These are phyloP conservation scores for Colinus virginianus DNA, from an alignment of 2,113 vertebrate genomes.

Conservation along the genomic window DNA sequence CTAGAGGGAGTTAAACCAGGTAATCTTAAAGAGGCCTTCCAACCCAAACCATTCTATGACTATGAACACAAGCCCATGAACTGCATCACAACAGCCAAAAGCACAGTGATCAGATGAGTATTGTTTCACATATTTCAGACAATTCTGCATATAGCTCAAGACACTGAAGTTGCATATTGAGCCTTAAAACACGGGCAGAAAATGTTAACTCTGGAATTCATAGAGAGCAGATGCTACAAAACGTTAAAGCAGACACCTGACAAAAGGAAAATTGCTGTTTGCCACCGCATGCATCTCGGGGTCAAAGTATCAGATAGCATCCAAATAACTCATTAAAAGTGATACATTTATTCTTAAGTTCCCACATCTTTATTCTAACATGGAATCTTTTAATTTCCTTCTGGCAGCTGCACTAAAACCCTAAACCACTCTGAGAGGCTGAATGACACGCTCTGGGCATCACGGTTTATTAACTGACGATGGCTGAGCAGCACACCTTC, in stretches of 20 bases:
- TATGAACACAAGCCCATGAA: not conserved
- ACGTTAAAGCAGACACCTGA: not conserved
- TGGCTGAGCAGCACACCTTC: not conserved
- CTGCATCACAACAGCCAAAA: not conserved
- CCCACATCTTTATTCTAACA: conserved; percentile 4
- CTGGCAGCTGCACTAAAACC: conserved; percentile 21
- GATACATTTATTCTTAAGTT: not conserved
- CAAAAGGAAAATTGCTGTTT: not conserved
- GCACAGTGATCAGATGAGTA: not conserved
- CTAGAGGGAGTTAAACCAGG: too few species aligned
- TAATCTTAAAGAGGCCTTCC: too few species aligned
- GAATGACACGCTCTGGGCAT: not conserved
- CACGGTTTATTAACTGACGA: not conserved
- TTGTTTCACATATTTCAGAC: not conserved
- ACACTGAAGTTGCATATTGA: not conserved
- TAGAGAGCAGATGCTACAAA: not conserved
- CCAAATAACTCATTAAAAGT: conserved; percentile 9
- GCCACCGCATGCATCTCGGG: not conserved
- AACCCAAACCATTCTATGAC: too few species aligned
- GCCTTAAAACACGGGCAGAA: not conserved
- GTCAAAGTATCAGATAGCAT: not conserved
- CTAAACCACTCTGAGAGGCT: not conserved
- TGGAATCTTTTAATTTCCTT: conserved; percentile 11
- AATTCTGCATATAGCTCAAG: not conserved
- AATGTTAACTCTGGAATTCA: not conserved